phyloP scores from a whole-genome alignment of 2,888 invertebrate genomes.

The Apamea epomidion region DNA sequence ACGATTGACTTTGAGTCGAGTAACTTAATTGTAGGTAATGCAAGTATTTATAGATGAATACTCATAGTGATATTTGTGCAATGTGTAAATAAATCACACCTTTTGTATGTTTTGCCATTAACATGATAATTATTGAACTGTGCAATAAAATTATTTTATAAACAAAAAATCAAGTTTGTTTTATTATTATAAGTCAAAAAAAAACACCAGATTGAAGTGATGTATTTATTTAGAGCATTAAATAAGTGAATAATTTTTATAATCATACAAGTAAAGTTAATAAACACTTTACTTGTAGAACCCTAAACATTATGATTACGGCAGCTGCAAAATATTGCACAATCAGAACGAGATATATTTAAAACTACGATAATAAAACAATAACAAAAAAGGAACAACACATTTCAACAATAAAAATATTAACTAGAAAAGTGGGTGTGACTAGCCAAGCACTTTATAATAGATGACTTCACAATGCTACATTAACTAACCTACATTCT shows the following conservation, averaged over 20 bases:
- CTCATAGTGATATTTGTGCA: slow-evolving; percentile 72
- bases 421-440: slow-evolving; percentile 63
- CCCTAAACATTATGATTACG: slow-evolving; percentile 62
- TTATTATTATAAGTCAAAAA: slow-evolving; percentile 59
- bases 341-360: slow-evolving; percentile 53
- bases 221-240: slow-evolving; percentile 82
- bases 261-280: slow-evolving; percentile 57
- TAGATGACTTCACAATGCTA: slow-evolving; percentile 64
- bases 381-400: slow-evolving; percentile 60
- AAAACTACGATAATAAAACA: slow-evolving; percentile 59
- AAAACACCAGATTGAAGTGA: slow-evolving; percentile 67
- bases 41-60: slow-evolving; percentile 68
- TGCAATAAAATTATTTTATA: slow-evolving; percentile 80
- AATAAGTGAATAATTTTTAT: slow-evolving; percentile 65
- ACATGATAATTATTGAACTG: slow-evolving; percentile 66
- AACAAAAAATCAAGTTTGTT: slow-evolving; percentile 46
- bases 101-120: slow-evolving; percentile 69
- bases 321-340: slow-evolving; percentile 57
- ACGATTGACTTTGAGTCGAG: slow-evolving; percentile 56
- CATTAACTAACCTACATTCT: slow-evolving; percentile 77
- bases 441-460: slow-evolving; percentile 66
- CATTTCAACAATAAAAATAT: slow-evolving; percentile 64
- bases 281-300: slow-evolving; percentile 59
- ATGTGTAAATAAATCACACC: slow-evolving; percentile 70
- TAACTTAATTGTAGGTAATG: slow-evolving; percentile 58